phyloP scores from a whole-genome alignment of 2,113 vertebrate genomes.

The Arothron firmamentum region DNA sequence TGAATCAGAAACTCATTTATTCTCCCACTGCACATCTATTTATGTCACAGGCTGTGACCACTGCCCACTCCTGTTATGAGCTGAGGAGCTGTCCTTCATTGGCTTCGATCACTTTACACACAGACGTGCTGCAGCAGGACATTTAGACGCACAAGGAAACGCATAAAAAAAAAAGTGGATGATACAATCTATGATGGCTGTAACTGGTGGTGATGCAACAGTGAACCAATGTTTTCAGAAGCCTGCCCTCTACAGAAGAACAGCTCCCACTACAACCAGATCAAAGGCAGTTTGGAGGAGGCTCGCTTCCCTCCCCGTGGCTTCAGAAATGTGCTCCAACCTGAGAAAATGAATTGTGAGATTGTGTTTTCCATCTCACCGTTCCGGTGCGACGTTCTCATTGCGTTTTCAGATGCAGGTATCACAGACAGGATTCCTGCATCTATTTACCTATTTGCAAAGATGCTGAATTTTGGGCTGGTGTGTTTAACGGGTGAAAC shows the following conservation, averaged over 20 bases:
- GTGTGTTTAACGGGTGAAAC: not conserved
- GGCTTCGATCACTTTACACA: constrained; percentile 40
- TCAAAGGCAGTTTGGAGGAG: constrained; percentile 65
- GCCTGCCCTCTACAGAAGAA: constrained; percentile 72
- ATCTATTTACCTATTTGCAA: not conserved
- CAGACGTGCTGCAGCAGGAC: constrained; percentile 14
- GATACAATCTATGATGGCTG: constrained; percentile 76
- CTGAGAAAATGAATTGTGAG: constrained; percentile 55
- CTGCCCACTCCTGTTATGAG: constrained; percentile 59
- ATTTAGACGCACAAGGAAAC: constrained; percentile 38
- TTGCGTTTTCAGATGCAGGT: constrained; percentile 19
- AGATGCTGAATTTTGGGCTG: not conserved
- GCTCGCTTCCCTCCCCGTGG: constrained; percentile 43
- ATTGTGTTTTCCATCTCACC: constrained; percentile 47
- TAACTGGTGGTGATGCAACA: constrained; percentile 78
- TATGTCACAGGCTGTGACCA: constrained; percentile 53
- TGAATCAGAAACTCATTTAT: constrained; percentile 68
- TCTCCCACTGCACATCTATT: constrained; percentile 54
- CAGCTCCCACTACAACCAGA: constrained; percentile 69
- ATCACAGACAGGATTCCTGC: constrained; percentile 1
- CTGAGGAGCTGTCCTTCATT: constrained; percentile 49
- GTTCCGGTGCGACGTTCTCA: constrained; percentile 23
- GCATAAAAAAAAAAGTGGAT: constrained; percentile 65
- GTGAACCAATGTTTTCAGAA: constrained; percentile 76
- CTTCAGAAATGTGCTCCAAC: constrained; percentile 57